Conservation (phyloP, 2,888 invertebrate species). For the Hirudinaria manillensis region DNA sequence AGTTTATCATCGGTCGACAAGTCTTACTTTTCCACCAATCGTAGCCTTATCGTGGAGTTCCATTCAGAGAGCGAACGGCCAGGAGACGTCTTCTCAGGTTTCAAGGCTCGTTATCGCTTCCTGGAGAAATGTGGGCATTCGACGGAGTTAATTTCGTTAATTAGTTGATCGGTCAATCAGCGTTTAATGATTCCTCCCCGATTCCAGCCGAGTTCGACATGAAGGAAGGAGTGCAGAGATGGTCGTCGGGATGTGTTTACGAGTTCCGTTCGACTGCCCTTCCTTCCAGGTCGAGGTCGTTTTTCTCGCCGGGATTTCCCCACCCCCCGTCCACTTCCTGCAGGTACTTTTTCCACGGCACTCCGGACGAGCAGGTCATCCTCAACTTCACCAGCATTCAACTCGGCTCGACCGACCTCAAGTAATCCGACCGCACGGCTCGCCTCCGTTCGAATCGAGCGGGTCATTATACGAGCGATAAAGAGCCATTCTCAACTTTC, state of each 20-base stretch:
- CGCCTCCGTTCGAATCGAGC: too few species aligned
- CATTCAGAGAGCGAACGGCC: constrained; percentile 44
- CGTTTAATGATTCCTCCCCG: background rate
- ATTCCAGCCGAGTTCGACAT: constrained; percentile 45
- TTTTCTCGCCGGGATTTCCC: constrained; percentile 52
- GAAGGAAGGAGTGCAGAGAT: constrained; percentile 42
- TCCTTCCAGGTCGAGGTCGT: constrained; percentile 44
- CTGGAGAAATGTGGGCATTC: constrained; percentile 48
- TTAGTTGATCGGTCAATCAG: background rate
- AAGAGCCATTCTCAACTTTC: too few species aligned
- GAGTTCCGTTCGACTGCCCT: constrained; percentile 44
- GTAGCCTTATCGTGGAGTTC: constrained; percentile 51
- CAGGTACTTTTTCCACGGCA: constrained; percentile 53
- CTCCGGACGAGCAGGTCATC: constrained; percentile 48
- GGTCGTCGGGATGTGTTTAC: constrained; percentile 45
- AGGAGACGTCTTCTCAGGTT: constrained; percentile 44
- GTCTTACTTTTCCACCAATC: constrained; percentile 48
- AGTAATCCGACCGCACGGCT: background rate
- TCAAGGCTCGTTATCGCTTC: constrained; percentile 48
- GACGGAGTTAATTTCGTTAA: too few species aligned
- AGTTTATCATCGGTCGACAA: constrained; percentile 43
- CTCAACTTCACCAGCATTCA: constrained; percentile 43
- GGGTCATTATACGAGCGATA: too few species aligned
- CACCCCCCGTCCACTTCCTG: constrained; percentile 53
- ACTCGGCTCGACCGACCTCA: background rate